Percentiles rank a stretch among this genome's conserved stretches.
phyloP scores from a whole-genome alignment of 2,797 vertebrate species.

The Dromococcyx pavoninus region DNA sequence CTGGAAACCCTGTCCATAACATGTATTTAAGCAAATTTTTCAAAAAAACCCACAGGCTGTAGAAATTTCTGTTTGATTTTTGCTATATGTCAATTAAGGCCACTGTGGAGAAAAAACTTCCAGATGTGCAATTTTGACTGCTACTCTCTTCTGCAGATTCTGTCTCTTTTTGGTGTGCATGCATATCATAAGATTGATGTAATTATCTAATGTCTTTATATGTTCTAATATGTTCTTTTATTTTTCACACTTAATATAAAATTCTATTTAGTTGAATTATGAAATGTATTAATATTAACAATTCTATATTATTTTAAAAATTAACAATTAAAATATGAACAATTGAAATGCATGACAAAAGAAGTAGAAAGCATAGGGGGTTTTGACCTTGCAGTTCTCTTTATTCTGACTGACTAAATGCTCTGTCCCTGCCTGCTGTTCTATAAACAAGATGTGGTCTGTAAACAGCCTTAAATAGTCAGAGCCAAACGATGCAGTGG shows the following conservation, averaged over 20 bases:
- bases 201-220: not conserved
- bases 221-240: not conserved
- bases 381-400: not conserved
- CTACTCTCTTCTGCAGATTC: not conserved
- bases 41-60: not conserved
- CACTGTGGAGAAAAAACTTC: not conserved
- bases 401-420: not conserved
- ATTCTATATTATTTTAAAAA: not conserved
- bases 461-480: not conserved
- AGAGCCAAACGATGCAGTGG: not conserved
- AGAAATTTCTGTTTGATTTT: not conserved
- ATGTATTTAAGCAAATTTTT: not conserved
- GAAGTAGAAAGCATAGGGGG: accelerated
- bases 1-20: not conserved
- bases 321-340: not conserved
- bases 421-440: not conserved
- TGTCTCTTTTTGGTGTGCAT: not conserved
- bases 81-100: not conserved
- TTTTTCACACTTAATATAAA: not conserved
- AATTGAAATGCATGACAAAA: not conserved
- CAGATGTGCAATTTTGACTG: not conserved
- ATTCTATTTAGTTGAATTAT: not conserved
- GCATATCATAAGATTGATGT: not conserved
- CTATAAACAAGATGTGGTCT: not conserved
- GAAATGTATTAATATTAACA: not conserved